Percentiles rank a stretch among this genome's conserved stretches.
Conservation (phyloP, 2,113 vertebrate genomes). For the Nothobranchius furzeri region DNA sequence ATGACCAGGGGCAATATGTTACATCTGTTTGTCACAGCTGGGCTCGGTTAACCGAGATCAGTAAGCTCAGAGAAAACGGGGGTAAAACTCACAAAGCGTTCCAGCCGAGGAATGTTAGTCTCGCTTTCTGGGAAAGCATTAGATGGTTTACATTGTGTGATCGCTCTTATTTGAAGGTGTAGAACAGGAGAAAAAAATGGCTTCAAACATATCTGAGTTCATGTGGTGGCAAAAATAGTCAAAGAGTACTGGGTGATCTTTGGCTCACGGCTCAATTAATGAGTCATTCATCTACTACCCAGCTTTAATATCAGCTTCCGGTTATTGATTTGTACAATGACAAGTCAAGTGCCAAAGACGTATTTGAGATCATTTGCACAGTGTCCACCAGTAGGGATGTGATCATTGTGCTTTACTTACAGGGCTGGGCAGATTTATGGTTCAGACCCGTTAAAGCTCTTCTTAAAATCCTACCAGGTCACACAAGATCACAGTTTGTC, state of each 20-base stretch:
- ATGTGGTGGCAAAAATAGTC: neutral
- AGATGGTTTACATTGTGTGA: neutral
- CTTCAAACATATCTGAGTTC: slow-evolving; percentile 4
- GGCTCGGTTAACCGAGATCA: slow-evolving; percentile 45
- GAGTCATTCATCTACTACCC: neutral
- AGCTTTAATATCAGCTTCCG: neutral
- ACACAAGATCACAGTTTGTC: no score
- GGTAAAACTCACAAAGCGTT: slow-evolving; percentile 27
- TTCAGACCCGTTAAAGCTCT: no score
- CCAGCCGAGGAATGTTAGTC: slow-evolving; percentile 11
- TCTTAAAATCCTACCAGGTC: no score
- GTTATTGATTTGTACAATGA: neutral
- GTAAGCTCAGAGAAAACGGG: slow-evolving; percentile 29
- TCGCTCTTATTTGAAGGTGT: slow-evolving; percentile 6
- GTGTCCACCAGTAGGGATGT: neutral
- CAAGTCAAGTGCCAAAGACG: neutral
- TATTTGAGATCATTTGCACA: neutral
- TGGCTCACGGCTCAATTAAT: neutral
- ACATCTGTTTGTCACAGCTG: slow-evolving; percentile 54
- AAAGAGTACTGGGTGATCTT: neutral
- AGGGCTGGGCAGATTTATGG: no score
- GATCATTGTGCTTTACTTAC: neutral
- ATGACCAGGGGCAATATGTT: slow-evolving; percentile 46
- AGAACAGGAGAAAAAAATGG: neutral
- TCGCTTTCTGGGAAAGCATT: slow-evolving; percentile 3